Evolutionary conservation across 2,797 vertebrate species (phyloP).

Genomic region (Petrocephalus sullivani): DNA sequence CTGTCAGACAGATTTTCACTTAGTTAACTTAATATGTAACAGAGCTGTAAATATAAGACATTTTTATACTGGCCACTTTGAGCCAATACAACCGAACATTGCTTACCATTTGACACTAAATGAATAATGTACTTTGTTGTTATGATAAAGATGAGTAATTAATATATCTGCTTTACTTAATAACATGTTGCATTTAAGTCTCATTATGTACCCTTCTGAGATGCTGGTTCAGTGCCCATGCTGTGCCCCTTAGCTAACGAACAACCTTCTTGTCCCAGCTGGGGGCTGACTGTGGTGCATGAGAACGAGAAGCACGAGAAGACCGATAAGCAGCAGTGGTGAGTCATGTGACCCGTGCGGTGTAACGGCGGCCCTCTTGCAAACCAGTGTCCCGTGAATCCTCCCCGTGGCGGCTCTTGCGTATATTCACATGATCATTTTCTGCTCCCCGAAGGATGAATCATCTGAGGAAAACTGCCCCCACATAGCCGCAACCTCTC

Average conservation of each 20-base stretch:
- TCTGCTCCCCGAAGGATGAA: background rate
- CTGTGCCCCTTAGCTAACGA: background rate
- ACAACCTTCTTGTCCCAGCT: constrained; percentile 56
- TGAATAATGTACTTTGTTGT: background rate
- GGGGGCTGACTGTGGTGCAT: constrained; percentile 81
- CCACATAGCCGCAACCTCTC: background rate
- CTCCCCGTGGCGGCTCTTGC: background rate
- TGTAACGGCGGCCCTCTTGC: background rate
- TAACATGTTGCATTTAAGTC: background rate
- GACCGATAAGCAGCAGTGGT: constrained; percentile 86
- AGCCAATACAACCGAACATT: constrained; percentile 1
- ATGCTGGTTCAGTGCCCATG: background rate
- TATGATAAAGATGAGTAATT: background rate
- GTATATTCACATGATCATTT: background rate
- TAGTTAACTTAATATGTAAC: background rate
- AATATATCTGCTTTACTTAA: background rate
- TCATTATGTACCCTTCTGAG: background rate
- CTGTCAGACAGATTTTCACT: background rate
- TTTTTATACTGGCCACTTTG: background rate
- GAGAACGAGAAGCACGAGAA: constrained; percentile 84
- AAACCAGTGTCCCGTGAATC: background rate
- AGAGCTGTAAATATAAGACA: background rate
- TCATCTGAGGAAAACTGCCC: background rate
- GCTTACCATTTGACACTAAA: background rate
- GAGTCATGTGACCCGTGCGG: constrained; percentile 46